Conservation (phyloP, 2,797 vertebrate genomes). For the Siniperca obscura region DNA sequence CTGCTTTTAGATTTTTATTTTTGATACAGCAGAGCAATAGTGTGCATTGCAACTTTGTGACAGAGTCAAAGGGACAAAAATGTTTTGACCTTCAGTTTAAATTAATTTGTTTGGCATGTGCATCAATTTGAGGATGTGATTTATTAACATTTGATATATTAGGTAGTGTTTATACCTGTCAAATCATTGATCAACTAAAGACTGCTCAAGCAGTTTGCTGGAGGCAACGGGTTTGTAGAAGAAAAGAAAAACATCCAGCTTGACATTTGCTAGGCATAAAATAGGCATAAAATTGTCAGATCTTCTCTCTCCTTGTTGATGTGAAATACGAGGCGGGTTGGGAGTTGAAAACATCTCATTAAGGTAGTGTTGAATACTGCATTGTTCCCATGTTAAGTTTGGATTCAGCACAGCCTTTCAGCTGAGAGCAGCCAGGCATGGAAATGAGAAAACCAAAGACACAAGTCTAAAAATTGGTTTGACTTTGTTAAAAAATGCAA, state of each 20-base stretch:
- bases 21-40: conserved; percentile 38
- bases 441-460: conserved; percentile 37
- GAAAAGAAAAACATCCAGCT: conserved; percentile 12
- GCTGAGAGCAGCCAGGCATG: conserved; percentile 4
- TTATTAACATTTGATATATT: neutral
- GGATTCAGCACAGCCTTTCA: conserved; percentile 11
- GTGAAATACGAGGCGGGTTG: conserved; percentile 42
- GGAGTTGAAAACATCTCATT: conserved; percentile 53
- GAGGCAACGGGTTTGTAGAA: neutral
- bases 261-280: conserved; percentile 23
- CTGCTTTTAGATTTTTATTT: conserved; percentile 61
- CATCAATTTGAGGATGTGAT: conserved; percentile 21
- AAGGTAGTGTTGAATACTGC: conserved; percentile 32
- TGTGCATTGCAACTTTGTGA: conserved; percentile 8
- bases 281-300: conserved; percentile 23
- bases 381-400: conserved; percentile 45
- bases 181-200: conserved; percentile 5
- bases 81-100: neutral
- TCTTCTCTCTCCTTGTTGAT: conserved; percentile 34
- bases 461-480: conserved; percentile 25
- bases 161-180: conserved; percentile 6
- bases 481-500: conserved; percentile 6
- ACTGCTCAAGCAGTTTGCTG: neutral
- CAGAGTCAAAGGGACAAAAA: conserved; percentile 30
- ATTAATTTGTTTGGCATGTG: conserved; percentile 10